phyloP scores from a whole-genome alignment of 2,888 invertebrate genomes.

The Pterostichus madidus region DNA sequence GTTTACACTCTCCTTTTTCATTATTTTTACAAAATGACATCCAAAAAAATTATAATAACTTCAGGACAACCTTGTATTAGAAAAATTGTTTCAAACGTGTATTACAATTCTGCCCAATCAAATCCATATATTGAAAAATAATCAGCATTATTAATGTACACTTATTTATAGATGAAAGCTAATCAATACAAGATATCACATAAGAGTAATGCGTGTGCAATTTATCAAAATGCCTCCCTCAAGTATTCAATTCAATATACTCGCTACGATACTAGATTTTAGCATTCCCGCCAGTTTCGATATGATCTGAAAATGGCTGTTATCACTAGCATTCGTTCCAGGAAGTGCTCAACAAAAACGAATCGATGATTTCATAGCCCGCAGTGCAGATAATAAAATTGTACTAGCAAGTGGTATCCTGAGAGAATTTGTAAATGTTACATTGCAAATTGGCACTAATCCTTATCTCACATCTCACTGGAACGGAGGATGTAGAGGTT shows the following conservation, averaged over 20 bases:
- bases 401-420: slow-evolving; percentile 2
- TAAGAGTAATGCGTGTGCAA: no score
- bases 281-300: neutral
- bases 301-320: slow-evolving; percentile 45
- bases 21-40: no score
- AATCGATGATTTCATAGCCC: slow-evolving; percentile 37
- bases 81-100: no score
- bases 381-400: slow-evolving; percentile 9
- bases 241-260: slow-evolving; percentile 16
- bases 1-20: no score
- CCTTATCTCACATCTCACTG: no score
- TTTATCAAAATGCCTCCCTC: slow-evolving; percentile 26
- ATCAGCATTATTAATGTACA: neutral
- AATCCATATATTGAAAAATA: neutral
- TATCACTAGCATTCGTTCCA: slow-evolving; percentile 50
- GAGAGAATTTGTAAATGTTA: no score
- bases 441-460: no score
- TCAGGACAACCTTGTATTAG: no score
- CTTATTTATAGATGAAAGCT: neutral
- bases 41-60: no score
- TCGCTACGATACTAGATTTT: neutral
- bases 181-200: neutral
- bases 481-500: neutral
- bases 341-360: slow-evolving; percentile 21
- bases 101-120: no score